Evolutionary conservation across 92 coral and sea anemone species (phyloP).

Genomic region (Epizoanthus illoricatus): DNA sequence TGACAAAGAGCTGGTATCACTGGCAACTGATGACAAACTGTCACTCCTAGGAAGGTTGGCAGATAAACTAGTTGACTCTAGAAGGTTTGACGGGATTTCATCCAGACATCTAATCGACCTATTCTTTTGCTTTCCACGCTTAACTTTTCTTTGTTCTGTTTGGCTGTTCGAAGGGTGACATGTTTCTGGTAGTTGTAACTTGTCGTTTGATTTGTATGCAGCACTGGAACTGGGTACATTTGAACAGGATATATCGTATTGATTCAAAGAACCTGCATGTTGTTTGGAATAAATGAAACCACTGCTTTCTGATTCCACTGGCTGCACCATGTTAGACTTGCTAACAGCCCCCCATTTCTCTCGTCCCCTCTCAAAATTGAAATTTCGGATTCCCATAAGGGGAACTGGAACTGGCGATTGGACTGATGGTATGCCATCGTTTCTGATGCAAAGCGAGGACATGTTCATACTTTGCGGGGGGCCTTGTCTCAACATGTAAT

Average conservation of each 20-base stretch:
- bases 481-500: background rate
- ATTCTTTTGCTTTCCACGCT: too few relatives aligned
- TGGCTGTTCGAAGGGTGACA: too few relatives aligned
- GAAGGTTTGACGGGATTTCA: background rate
- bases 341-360: background rate
- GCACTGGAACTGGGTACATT: background rate
- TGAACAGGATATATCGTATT: background rate
- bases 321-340: background rate
- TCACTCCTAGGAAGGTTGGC: background rate
- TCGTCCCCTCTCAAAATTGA: background rate
- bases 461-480: background rate
- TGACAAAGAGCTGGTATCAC: constrained; percentile 12
- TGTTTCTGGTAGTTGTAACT: too few relatives aligned
- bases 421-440: background rate
- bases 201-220: too few relatives aligned
- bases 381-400: background rate
- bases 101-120: background rate
- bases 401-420: background rate
- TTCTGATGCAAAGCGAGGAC: background rate
- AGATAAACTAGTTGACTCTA: background rate
- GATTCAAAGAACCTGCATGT: background rate
- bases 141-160: too few relatives aligned
- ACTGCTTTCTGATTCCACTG: background rate
- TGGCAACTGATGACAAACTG: constrained; percentile 1
- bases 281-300: background rate